A percentile compares a stretch with the other conserved stretches of the same genome.
Conservation (phyloP, 2,797 vertebrate genomes). For the Novumbra hubbsi region DNA sequence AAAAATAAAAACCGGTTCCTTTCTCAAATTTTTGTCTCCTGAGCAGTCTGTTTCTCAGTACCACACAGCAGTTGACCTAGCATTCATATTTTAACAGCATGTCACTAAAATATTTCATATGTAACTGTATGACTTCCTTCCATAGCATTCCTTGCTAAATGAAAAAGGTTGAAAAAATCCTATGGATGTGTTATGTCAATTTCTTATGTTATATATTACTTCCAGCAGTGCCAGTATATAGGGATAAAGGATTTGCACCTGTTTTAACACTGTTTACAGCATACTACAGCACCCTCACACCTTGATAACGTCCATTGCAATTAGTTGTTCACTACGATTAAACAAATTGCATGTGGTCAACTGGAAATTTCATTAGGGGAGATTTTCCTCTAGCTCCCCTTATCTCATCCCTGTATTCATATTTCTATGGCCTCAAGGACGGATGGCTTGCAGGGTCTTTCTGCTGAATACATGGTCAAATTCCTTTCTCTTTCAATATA, state of each 20-base stretch:
- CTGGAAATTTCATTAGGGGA: constrained; percentile 87
- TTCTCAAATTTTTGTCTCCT: constrained; percentile 8
- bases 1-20: constrained; percentile 2
- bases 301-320: constrained; percentile 81
- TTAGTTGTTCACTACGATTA: constrained; percentile 81
- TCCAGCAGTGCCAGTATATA: constrained; percentile 54
- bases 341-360: constrained; percentile 89
- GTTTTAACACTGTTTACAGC: constrained; percentile 82
- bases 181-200: constrained; percentile 60
- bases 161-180: constrained; percentile 44
- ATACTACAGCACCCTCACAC: constrained; percentile 76
- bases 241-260: constrained; percentile 77
- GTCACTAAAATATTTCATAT: constrained; percentile 24
- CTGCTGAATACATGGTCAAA: constrained; percentile 61
- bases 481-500: constrained; percentile 55
- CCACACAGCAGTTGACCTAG: constrained; percentile 21
- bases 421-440: constrained; percentile 81
- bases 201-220: constrained; percentile 69
- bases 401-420: constrained; percentile 79
- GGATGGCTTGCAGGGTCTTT: constrained; percentile 74
- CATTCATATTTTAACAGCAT: constrained; percentile 10
- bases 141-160: constrained; percentile 16
- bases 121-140: constrained; percentile 1
- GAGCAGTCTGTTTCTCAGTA: neutral
- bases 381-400: constrained; percentile 79